Percentiles rank a stretch among this genome's conserved stretches.
Conservation (phyloP, 2,888 invertebrate genomes). For the Sarcophaga caerulescens region DNA sequence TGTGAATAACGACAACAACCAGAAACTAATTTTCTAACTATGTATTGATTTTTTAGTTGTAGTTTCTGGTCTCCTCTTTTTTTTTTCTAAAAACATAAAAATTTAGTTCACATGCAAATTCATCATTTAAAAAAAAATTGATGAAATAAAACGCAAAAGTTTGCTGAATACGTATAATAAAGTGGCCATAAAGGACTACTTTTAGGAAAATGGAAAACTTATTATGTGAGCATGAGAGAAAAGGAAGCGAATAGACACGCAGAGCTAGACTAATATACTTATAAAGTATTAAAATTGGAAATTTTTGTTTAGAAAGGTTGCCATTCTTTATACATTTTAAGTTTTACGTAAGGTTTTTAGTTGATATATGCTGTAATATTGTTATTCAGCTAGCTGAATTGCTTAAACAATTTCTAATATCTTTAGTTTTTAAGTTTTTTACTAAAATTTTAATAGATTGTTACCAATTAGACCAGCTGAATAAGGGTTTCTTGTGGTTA, state of each 20-base stretch:
- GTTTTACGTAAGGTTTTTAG: no score
- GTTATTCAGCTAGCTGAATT: no score
- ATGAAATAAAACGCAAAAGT: constrained; percentile 22
- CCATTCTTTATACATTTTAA: neutral
- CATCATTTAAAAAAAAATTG: neutral
- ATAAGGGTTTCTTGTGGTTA: no score
- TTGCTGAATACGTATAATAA: constrained; percentile 1
- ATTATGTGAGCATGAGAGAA: neutral
- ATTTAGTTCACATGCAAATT: constrained; percentile 51
- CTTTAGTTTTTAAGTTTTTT: no score
- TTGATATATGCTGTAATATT: no score
- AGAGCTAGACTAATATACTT: neutral
- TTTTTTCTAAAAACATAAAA: constrained; percentile 11
- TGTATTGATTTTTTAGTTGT: constrained; percentile 51
- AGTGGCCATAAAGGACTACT: constrained; percentile 34
- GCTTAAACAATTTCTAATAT: no score
- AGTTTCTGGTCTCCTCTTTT: neutral
- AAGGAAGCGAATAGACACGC: neutral
- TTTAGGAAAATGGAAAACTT: constrained; percentile 23
- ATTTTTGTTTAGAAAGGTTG: neutral
- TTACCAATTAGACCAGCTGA: no score
- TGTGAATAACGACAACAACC: neutral
- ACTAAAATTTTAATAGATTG: no score
- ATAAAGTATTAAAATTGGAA: neutral
- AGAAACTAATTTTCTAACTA: constrained; percentile 58